Base-by-base conservation (phyloP, 1,140 invertebrate genomes). In the Tetramorium simillimum region DNA sequence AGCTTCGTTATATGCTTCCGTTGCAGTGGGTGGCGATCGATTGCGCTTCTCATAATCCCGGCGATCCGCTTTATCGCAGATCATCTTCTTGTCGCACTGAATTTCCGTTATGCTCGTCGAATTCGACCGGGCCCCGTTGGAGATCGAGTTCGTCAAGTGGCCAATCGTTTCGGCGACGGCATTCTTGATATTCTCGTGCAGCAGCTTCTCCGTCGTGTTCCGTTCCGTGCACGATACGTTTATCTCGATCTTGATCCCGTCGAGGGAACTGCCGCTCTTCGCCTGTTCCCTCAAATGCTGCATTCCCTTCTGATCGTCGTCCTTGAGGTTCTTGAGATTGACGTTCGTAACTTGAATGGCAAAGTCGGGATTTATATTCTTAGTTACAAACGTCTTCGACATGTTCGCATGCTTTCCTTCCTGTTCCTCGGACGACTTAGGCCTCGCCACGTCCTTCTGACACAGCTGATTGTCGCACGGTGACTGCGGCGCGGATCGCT, bases 161-260 rank as follows among this genome's bases (percentile, higher is more conserved):
- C 63, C 84, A 33, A 78, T 86, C 16, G 84, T 86, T 51, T 76
- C 78, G n/a, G 10, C 85, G 0, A 81, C 76, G 16, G 65, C 76
- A 7, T 81, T 81, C n/a, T 86, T 81, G n/a, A 70, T 81, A 7
- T 82, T 86, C 63, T 88, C 87, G 6, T 78, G 81, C 28, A 86
- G 65, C 84, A 90, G 10, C 21, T 86, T 63, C 33, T 85, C 82
- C 24, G 75, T 81, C 21, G 56, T 75, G n/a, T 75, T 90, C 33
- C 87, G 90, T 6, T 94, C 94, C 1, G 89, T 88, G 51, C 93
- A 91, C 12, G 93, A 95, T 7, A 95, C 90, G 53, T 95, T 95
- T 37, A 95, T 95, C 53, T 95, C 93, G 16, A 95, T 95, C 63
- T 95, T 94, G 18, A 95, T 94, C 0, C 90, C 92, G 24, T 94